Base-by-base conservation (phyloP, 2,888 invertebrate species). In the Gastrophysa polygoni region DNA sequence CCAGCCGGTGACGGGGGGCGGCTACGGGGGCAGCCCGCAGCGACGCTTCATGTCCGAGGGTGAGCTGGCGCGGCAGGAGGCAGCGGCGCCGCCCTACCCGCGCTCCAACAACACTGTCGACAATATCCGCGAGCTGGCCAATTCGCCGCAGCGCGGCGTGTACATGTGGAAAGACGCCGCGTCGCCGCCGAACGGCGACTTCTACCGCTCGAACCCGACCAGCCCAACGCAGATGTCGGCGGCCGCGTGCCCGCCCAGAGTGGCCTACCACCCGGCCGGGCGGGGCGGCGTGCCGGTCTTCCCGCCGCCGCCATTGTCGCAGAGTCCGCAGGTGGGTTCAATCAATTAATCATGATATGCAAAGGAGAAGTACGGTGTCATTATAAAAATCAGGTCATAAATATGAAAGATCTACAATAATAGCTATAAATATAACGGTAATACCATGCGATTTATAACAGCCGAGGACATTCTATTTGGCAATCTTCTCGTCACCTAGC, bases 71-170 rank as follows among this genome's bases (percentile, higher is more conserved):
- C 86, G 92, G 71, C 88, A 89, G 74, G 85, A 85, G 60, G 29
- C 32, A 2, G 89, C 89, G 73, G 79, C 79, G 68, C 84, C 89
- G 63, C 83, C 86, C 1, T 89, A 89, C 76, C 85, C 89, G 1
- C 83, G 89, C 64, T 87, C 88, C 68, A 91, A 88, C 82, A 91
- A 89, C 80, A 91, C 91, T 58, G 92, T 91, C 68, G 93, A 92
- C 82, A 93, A 93, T 82, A 93, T 94, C 76, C 87, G 94, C 67
- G 95, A 95, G 80, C 84, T 95, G 75, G 95, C 94, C 47, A 91
- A 93, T 49, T 92, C 92, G 54, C 94, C 94, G 52, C 94, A 94
- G 81, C 87, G 93, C 67, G 89, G 90, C 67, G 88, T 90, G 56
- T 91, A 91, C 79, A 88, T 89, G 85, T 91, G 91, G 91, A 91